Evolutionary conservation across 2,888 invertebrate species (phyloP).

Genomic region (Chirona hameri): DNA sequence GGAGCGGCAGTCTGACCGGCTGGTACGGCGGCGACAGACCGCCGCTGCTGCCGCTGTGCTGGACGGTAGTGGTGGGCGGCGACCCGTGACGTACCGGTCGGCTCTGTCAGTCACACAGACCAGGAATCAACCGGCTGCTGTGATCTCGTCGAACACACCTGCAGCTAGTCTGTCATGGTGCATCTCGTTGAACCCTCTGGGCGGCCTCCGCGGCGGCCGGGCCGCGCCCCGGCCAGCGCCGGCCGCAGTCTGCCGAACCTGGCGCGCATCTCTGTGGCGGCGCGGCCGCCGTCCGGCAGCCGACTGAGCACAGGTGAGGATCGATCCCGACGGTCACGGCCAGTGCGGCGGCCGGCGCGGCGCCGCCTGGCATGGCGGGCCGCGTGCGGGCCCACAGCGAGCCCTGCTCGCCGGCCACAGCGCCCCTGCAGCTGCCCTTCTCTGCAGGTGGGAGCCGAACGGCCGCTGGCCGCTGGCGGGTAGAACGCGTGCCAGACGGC

Average conservation of each 20-base stretch:
- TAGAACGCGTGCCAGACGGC: too few species aligned
- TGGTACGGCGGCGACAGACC: neutral
- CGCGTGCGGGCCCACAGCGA: neutral
- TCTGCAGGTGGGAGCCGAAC: neutral
- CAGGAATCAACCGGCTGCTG: too few species aligned
- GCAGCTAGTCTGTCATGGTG: neutral
- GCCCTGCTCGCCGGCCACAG: neutral
- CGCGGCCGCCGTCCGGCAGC: neutral
- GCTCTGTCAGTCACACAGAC: too few species aligned
- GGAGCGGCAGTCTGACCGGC: too few species aligned
- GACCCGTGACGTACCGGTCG: neutral
- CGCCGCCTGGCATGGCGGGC: neutral
- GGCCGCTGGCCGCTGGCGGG: neutral
- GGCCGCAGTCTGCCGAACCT: conserved; percentile 25
- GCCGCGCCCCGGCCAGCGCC: conserved; percentile 13
- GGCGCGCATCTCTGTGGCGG: neutral
- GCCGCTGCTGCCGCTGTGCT: neutral
- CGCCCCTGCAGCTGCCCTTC: neutral
- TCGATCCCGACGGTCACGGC: neutral
- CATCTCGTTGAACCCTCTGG: neutral
- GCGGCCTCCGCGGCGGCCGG: neutral
- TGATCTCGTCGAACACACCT: too few species aligned
- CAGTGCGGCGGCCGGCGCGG: neutral
- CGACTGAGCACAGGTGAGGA: neutral
- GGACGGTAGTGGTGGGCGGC: neutral